Evolutionary conservation across 2,888 invertebrate genomes (phyloP), one percentile per base, ranked within the genome.

Genomic region (Epinotia bilunana): DNA sequence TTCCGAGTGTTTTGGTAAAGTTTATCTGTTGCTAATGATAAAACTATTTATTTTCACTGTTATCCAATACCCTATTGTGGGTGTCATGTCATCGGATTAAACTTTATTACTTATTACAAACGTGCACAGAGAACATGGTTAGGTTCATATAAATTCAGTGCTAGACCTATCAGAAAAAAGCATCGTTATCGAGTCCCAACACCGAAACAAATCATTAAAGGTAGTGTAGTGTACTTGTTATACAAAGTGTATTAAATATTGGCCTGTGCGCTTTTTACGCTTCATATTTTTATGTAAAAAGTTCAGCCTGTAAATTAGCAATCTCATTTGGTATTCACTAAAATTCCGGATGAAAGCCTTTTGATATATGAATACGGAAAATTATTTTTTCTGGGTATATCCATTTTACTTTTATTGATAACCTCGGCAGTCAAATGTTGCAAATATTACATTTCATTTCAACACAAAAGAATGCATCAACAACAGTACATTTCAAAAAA

Each of bases 271-370:
- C 16, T 20, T 69, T 9, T 28, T 7, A 39, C n/a, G 28, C 28
- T 69, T 58, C 18, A 61, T 55, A 55, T 69, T 69, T 63, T 63
- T 33, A n/a, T 55, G 61, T 53, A 23, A 55, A 73, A 64, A 28
- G 11, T 68, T 68, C 62, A 20, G 57, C 33, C 57, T 69, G 62
- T 57, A 74, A 64, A 65, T 71, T 43, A 69, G 57, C 69, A 55
- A 58, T 74, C 69, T 58, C 68, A 69, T 74, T 69, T 69, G 16
- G 57, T 69, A 74, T 74, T 74, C 63, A 69, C 74, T 49, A 62
- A 62, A 67, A 55, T 55, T 57, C 20, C 16, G 57, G 28, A 61
- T 69, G 12, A 67, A 58, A 67, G 4, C 57, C 20, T 61, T 63
- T 69, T 74, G 74, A 69, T 74, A 49, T 57, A 18, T 57, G 57